Conservation (phyloP, 2,888 invertebrate genomes). For the Erebia palarica region DNA sequence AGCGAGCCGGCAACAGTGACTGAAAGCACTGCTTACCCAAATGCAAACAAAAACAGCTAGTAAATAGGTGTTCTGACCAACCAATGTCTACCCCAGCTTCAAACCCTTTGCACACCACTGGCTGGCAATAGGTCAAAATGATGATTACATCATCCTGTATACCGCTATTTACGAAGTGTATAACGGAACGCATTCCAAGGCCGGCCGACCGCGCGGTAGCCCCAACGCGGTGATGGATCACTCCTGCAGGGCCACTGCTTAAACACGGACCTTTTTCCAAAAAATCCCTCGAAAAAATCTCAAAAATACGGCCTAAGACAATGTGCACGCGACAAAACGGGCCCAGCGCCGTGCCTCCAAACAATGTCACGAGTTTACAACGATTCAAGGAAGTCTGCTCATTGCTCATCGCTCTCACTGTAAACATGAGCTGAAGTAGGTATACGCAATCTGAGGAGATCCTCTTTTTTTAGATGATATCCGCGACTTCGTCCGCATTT, state of each 20-base stretch:
- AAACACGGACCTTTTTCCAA: conserved; percentile 44
- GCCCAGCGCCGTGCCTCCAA: conserved; percentile 51
- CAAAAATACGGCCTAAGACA: conserved; percentile 50
- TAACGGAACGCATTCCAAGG: conserved; percentile 48
- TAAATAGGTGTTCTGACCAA: no score
- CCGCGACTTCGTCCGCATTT: no score
- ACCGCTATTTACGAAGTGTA: conserved; percentile 35
- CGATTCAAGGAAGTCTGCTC: conserved; percentile 15
- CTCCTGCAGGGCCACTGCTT: conserved; percentile 50
- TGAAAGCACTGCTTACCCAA: no score
- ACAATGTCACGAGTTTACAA: conserved; percentile 14
- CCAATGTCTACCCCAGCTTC: no score
- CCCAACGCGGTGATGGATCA: conserved; percentile 63
- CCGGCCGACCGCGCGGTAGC: conserved; percentile 70
- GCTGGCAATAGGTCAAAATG: no score
- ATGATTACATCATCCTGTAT: conserved; percentile 37
- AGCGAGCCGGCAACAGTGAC: no score
- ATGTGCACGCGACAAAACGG: conserved; percentile 43
- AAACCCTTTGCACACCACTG: no score
- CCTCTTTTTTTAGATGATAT: no score
- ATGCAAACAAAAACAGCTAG: no score
- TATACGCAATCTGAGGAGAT: neutral
- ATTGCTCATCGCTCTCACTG: conserved; percentile 3
- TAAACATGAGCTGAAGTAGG: conserved; percentile 1
- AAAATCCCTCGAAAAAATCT: conserved; percentile 9